Evolutionary conservation across 2,113 vertebrate species (phyloP).

Genomic region (Dasyornis broadbenti): DNA sequence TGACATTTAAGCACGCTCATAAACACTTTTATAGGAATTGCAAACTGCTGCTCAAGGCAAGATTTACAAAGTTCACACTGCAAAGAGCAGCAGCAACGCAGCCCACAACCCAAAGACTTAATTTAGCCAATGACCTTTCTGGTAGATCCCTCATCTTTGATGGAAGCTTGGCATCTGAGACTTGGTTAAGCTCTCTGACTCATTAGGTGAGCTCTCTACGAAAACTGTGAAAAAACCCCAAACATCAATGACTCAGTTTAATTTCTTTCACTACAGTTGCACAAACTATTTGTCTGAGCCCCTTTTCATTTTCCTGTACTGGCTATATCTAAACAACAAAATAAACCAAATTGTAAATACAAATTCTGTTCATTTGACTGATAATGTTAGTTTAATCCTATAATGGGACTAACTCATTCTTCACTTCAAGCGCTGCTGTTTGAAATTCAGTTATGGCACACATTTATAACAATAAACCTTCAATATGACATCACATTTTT

Average conservation of each 20-base stretch:
- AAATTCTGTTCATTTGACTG: not conserved
- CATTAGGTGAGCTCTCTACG: not conserved
- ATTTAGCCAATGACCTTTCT: not conserved
- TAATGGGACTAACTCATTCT: not conserved
- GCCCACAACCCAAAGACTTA: not conserved
- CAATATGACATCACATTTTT: not conserved
- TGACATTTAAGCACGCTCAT: not conserved
- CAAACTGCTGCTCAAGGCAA: not conserved
- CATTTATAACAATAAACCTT: not conserved
- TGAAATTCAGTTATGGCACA: not conserved
- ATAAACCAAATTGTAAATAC: not conserved
- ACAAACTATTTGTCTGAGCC: not conserved
- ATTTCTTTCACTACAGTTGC: not conserved
- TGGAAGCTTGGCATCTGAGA: not conserved
- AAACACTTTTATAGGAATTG: not conserved
- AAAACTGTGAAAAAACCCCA: not conserved
- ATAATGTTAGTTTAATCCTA: not conserved
- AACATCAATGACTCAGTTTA: not conserved
- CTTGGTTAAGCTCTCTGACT: not conserved
- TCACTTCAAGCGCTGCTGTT: not conserved
- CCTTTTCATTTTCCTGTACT: not conserved
- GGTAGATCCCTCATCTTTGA: not conserved
- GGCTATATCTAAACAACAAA: not conserved
- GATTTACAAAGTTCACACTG: not conserved
- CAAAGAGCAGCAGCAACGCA: not conserved